A percentile compares a stretch with the other conserved stretches of the same genome.
Evolutionary conservation across 2,888 invertebrate species (phyloP).

Genomic region (Diaprepes abbreviatus): DNA sequence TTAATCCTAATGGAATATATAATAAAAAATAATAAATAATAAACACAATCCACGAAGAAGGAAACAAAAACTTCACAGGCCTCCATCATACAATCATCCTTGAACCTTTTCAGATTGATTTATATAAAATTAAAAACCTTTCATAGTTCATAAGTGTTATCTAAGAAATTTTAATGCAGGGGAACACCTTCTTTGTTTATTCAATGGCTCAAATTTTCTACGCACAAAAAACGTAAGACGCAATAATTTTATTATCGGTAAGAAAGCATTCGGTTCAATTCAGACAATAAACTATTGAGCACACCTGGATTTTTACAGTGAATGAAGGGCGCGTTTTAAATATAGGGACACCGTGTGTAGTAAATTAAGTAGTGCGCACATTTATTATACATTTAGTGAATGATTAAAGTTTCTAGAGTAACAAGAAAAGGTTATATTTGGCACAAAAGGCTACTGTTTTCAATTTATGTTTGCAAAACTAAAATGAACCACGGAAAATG

Average conservation of each 20-base stretch:
- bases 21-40: too few relatives aligned
- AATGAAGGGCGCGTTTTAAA: conserved; percentile 30
- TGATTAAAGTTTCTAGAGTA: neutral
- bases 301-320: conserved; percentile 46
- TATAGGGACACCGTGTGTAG: conserved; percentile 21
- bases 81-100: too few relatives aligned
- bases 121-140: neutral
- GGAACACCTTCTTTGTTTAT: conserved; percentile 5
- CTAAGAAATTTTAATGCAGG: neutral
- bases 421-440: neutral
- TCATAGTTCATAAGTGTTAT: neutral
- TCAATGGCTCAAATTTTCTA: conserved; percentile 12
- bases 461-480: too few relatives aligned
- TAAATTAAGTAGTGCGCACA: conserved; percentile 9
- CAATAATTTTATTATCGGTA: conserved; percentile 39
- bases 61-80: too few relatives aligned
- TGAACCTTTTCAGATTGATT: neutral
- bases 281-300: conserved; percentile 38
- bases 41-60: too few relatives aligned
- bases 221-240: conserved; percentile 28
- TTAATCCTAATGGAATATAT: too few relatives aligned
- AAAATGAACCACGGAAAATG: too few relatives aligned
- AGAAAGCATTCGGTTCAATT: conserved; percentile 25
- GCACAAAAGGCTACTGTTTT: too few relatives aligned
- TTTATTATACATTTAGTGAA: neutral